Conservation (phyloP, 2,113 vertebrate genomes). For the Mustela nigripes region DNA sequence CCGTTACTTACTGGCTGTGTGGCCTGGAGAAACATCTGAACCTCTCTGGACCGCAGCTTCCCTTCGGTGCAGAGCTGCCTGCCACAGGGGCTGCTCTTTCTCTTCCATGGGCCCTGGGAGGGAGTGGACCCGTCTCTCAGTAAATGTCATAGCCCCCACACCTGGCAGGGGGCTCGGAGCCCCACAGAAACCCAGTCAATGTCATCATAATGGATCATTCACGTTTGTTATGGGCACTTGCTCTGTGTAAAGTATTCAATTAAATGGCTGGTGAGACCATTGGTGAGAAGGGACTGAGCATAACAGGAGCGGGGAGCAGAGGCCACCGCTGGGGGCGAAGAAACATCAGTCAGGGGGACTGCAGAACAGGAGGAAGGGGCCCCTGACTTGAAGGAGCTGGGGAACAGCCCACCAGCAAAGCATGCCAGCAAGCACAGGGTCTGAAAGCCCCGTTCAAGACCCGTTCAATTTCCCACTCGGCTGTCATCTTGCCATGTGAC, state of each 20-base stretch:
- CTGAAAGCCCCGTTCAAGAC: neutral
- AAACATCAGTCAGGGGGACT: no score
- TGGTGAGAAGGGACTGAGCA: neutral
- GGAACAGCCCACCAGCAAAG: neutral
- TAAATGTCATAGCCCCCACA: neutral
- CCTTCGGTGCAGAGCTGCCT: neutral
- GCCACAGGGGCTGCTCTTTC: neutral
- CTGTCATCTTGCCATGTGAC: neutral
- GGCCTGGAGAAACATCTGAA: neutral
- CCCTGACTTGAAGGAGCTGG: neutral
- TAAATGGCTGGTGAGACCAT: neutral
- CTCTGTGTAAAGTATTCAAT: neutral
- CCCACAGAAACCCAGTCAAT: neutral
- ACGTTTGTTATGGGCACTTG: neutral
- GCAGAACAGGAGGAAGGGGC: neutral
- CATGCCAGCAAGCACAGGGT: neutral
- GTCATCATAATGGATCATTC: neutral
- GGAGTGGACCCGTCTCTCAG: neutral
- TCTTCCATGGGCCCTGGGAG: neutral
- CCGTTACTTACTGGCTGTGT: neutral
- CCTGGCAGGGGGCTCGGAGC: neutral
- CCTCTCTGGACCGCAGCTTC: neutral
- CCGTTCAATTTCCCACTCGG: neutral
- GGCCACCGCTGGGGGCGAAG: neutral
- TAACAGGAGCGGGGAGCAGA: neutral